Evolutionary conservation across 2,113 vertebrate genomes (phyloP), one percentile per base, ranked within the genome.

Genomic region (Siphamia tubifer): DNA sequence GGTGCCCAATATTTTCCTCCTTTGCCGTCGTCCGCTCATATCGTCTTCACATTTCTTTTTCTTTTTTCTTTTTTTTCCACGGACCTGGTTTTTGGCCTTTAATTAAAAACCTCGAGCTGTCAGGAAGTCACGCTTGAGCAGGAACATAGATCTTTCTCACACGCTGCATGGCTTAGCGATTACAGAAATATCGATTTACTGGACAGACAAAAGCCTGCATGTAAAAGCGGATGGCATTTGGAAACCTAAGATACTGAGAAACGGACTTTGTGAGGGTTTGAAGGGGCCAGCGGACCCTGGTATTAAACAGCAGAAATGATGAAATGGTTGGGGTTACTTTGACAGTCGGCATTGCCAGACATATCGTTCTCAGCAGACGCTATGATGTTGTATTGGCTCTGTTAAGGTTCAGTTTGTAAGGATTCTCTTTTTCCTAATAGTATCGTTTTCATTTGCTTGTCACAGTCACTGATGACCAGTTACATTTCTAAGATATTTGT

Each of bases 141-240:
- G 67, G 79, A 89, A 83, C 81, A 89, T 63, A 60, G 91, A 89
- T 83, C 90, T 87, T 83, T 89, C 87, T 83, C 83, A 70, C 84
- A 74, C 71, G 49, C 84, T 53, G 83, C 76, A 77, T 36, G 79
- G 86, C 85, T 89, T 85, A 85, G 84, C 79, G 75, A 72, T 76
- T 83, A 71, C 72, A 87, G 74, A 76, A 79, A 80, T 83, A 91
- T 92, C 85, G 65, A 80, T 90, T 92, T 91, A 92, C 87, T 70
- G 79, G 70, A 81, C 68, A n/a, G 77, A 91, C 85, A 90, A 90
- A 85, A 84, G 85, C 21, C 57, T 21, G 72, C 68, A 78, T 82
- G 89, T 85, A 82, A 75, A 62, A 74, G 83, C 51, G 71, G 81
- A 71, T 39, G 78, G 54, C 43, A 43, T 71, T 47, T 66, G 72